Evolutionary conservation across 1,140 invertebrate species (phyloP), one percentile per base, ranked within the genome.

Genomic region (Phortica variegata): DNA sequence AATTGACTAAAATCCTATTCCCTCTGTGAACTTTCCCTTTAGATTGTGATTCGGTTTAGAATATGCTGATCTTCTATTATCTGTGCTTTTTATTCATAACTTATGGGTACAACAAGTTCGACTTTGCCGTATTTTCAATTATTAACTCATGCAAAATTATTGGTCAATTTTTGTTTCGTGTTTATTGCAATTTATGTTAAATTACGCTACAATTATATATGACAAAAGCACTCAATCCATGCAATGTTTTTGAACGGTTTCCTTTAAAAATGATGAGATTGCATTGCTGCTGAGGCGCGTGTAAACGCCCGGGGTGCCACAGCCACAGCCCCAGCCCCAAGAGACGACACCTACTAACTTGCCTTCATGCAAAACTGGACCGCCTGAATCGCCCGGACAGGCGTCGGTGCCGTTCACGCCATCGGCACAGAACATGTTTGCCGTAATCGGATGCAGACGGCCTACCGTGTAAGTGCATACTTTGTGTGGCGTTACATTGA

Each of bases 231-330:
- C 12, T 9, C 18, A 18, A 34, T 15, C 29, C 6, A 9, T 18
- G 26, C 63, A 63, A 48, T 63, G 2, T 3, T 8, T 13, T 1
- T 37, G 2, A 1, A 56, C 16, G 5, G 45, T 34, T 26, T 16
- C 40, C 20, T 54, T 61, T 0, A 69, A 12, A 37, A 51, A 61
- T 1, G 16, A 43, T 0, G 26, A 44, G 13, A 68, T 52, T 3
- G 13, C 1, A 1, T 32, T 21, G 26, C 49, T 57, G 20, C 47
- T 47, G 1, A 66, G 37, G 7, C 51, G 49, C 7, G 62, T 66
- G 13, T 85, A 87, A 9, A 86, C 80, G 2, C 85, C 84, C 0
- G 85, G 85, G n/a, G 29, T 37, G n/a, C 57, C 54, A 8, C 34
- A 39, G 33, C 63, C 63, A 34, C 63, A 68, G 1, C 52, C 79